Percentiles rank a stretch among this genome's conserved stretches.
These are phyloP conservation scores for Nanorana parkeri DNA, from an alignment of 2,113 vertebrate species.

Conservation along the genomic window DNA sequence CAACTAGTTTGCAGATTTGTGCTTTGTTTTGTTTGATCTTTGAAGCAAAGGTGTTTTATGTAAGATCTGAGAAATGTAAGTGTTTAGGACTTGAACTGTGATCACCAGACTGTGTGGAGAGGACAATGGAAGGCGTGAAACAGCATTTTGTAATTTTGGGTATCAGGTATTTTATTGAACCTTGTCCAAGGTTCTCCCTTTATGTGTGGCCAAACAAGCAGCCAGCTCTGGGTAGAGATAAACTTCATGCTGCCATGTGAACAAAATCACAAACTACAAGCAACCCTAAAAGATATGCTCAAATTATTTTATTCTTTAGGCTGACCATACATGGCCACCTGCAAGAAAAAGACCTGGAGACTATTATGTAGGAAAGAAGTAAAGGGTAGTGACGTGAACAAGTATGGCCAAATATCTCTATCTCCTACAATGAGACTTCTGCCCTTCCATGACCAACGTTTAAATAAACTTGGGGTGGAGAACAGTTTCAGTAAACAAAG, in stretches of 20 bases:
- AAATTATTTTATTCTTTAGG: neutral
- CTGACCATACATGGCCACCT: too few relatives aligned
- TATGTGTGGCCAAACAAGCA: neutral
- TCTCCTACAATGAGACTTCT: too few relatives aligned
- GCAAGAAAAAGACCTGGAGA: too few relatives aligned
- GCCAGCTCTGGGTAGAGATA: neutral
- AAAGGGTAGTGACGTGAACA: too few relatives aligned
- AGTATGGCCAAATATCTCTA: too few relatives aligned
- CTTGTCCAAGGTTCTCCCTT: neutral
- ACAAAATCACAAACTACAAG: neutral
- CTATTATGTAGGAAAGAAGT: too few relatives aligned
- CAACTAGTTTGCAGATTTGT: too few relatives aligned
- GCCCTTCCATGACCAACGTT: too few relatives aligned
- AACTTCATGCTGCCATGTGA: neutral
- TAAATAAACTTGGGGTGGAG: too few relatives aligned
- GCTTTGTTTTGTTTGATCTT: neutral
- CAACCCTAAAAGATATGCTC: neutral
- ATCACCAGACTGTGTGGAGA: neutral
- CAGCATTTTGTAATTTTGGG: neutral
- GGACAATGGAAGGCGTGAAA: constrained; percentile 26
- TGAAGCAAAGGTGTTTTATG: neutral
- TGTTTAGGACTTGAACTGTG: neutral
- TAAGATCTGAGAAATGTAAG: neutral
- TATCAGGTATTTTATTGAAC: constrained; percentile 18
- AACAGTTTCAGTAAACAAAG: too few relatives aligned